Evolutionary conservation across 1,140 invertebrate species (phyloP), one percentile per base, ranked within the genome.

Genomic region (Drosophila rhopaloa): DNA sequence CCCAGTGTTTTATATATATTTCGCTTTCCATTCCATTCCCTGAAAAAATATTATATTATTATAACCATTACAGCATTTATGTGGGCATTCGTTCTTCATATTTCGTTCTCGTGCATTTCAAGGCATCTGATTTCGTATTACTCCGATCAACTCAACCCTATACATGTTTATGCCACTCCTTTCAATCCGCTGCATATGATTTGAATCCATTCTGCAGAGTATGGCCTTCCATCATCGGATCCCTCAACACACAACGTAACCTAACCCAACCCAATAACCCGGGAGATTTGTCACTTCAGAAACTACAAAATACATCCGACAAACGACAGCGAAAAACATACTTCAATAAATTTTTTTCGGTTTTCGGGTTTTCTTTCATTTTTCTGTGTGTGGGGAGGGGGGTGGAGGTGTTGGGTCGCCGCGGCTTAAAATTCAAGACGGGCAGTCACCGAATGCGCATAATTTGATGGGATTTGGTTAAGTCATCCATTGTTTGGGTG

Each of bases 391-490:
- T 38, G 14, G 14, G 5, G 35, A 9, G 5, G 10, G 9, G 56
- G 44, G 19, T 1, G 24, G 24, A 24, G 24, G 24, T 24, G 4
- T 24, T 24, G 38, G 37, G 24, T 47, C 46, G 46, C 16, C 16
- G 10, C 2, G 16, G 55, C 51, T 86, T 86, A 73, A 86, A 79
- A 86, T 86, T 86, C 83, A 86, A 86, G 79, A 86, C 83, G 71
- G 83, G 83, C 83, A 88, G 82, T 73, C 47, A 62, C 35, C 76
- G 46, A 68, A 76, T 43, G 75, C 79, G 79, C 79, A 86, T 86
- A 88, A 76, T 88, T 88, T 82, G 83, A 88, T 80, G 83, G 79
- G 76, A 88, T 86, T 88, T 77, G 76, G 79, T 88, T 79, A 86
- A 86, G 83, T 88, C 82, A 83, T 86, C 58, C 61, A 48, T 57